Percentiles rank a stretch among this genome's conserved stretches.
These are phyloP conservation scores for Lycophotia porphyrea DNA, from an alignment of 2,888 invertebrate genomes.

Conservation along the genomic window DNA sequence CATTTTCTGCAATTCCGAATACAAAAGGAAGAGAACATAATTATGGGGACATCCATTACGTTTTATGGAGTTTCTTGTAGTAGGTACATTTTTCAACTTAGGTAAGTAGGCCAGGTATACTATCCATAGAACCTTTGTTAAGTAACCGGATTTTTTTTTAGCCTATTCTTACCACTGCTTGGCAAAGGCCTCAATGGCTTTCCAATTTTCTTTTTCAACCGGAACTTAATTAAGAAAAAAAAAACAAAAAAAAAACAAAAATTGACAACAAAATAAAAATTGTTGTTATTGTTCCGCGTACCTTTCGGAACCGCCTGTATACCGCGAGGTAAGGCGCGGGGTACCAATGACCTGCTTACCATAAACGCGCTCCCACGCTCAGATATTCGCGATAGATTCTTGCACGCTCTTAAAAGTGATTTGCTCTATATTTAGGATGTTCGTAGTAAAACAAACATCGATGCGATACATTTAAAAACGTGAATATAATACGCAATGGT, in stretches of 20 bases:
- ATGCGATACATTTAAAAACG: constrained; percentile 82
- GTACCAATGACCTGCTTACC: constrained; percentile 90
- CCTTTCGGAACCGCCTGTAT: constrained; percentile 76
- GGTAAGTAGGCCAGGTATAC: not conserved
- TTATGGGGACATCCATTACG: not conserved
- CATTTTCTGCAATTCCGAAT: not conserved
- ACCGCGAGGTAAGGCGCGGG: constrained; percentile 82
- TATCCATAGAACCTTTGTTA: not conserved
- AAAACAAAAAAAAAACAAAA: too few species aligned
- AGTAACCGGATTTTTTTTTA: not conserved
- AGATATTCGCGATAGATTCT: constrained; percentile 88
- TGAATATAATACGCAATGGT: constrained; percentile 74
- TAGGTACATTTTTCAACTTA: not conserved
- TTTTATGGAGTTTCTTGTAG: not conserved
- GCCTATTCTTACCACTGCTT: not conserved
- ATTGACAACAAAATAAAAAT: too few species aligned
- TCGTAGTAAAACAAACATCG: constrained; percentile 87
- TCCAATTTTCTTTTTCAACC: not conserved
- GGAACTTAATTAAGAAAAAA: not conserved
- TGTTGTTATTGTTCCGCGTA: constrained; percentile 62
- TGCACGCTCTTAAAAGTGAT: constrained; percentile 88
- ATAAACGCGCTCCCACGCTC: constrained; percentile 88
- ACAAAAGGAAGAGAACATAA: constrained; percentile 5
- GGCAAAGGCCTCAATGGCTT: not conserved
- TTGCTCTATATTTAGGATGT: constrained; percentile 90